Evolutionary conservation across 2,888 invertebrate species (phyloP).

Genomic region (Sminthurinus aureus): DNA sequence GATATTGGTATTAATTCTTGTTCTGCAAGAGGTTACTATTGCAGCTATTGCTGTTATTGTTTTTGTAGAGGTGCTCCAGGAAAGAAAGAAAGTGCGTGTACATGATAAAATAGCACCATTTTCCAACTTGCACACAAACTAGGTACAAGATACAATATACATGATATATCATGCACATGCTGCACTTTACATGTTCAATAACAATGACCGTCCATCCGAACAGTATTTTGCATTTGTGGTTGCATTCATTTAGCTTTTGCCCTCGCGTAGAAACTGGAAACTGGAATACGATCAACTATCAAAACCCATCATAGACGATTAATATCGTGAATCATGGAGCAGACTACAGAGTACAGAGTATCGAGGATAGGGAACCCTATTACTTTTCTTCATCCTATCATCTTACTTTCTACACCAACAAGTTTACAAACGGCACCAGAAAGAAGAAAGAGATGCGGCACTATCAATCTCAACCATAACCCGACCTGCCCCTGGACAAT

Average conservation of each 20-base stretch:
- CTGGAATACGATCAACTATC: background rate
- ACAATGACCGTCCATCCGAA: background rate
- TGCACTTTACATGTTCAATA: background rate
- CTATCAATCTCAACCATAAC: conserved; percentile 2
- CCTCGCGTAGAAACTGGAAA: background rate
- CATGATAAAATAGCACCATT: no score
- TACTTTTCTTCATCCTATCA: background rate
- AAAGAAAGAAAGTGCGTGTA: no score
- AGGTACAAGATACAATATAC: background rate
- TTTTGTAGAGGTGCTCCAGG: no score
- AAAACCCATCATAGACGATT: background rate
- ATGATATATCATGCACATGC: no score
- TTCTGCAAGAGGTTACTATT: no score
- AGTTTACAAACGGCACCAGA: background rate
- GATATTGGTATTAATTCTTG: no score
- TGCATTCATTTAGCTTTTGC: background rate
- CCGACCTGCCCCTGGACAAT: conserved; percentile 15
- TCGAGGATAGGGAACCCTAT: background rate
- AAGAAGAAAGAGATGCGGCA: background rate
- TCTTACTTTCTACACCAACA: background rate
- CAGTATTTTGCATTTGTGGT: background rate
- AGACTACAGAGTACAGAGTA: background rate
- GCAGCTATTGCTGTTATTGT: no score
- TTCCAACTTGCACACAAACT: no score
- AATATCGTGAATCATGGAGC: background rate